Evolutionary conservation across 2,113 vertebrate species (phyloP).

Genomic region (Phaethornis superciliosus): DNA sequence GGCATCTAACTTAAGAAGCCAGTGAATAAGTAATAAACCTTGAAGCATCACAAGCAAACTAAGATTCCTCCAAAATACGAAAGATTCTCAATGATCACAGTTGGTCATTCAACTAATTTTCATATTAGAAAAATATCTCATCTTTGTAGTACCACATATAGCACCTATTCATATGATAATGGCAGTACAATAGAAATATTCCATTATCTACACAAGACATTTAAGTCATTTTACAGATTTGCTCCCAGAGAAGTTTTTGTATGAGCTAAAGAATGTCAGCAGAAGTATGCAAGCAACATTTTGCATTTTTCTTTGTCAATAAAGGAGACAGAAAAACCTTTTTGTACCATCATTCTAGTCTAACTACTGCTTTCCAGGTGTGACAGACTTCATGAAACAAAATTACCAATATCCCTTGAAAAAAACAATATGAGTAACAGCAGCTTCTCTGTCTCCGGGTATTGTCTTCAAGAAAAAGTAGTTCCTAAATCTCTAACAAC

Average conservation of each 20-base stretch:
- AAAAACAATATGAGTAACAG: not conserved
- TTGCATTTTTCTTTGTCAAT: not conserved
- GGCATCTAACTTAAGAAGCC: not conserved
- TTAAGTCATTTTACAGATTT: not conserved
- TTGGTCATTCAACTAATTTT: not conserved
- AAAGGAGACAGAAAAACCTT: not conserved
- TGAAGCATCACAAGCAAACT: not conserved
- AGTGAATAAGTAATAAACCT: not conserved
- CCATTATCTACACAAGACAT: not conserved
- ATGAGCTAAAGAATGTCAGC: not conserved
- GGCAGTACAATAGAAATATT: not conserved
- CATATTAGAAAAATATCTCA: not conserved
- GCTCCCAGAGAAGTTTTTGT: not conserved
- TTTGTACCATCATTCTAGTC: not conserved
- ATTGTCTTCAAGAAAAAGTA: not conserved
- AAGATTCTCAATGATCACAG: not conserved
- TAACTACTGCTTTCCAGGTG: not conserved
- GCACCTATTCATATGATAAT: not conserved
- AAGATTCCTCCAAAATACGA: not conserved
- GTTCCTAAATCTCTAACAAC: not conserved
- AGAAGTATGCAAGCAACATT: fast-evolving
- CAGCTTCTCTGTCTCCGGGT: not conserved
- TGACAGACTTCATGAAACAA: not conserved
- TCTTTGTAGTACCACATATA: not conserved
- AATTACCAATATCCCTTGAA: not conserved